Conservation (phyloP, 2,888 invertebrate genomes). For the Scrobipalpa atriplicella region DNA sequence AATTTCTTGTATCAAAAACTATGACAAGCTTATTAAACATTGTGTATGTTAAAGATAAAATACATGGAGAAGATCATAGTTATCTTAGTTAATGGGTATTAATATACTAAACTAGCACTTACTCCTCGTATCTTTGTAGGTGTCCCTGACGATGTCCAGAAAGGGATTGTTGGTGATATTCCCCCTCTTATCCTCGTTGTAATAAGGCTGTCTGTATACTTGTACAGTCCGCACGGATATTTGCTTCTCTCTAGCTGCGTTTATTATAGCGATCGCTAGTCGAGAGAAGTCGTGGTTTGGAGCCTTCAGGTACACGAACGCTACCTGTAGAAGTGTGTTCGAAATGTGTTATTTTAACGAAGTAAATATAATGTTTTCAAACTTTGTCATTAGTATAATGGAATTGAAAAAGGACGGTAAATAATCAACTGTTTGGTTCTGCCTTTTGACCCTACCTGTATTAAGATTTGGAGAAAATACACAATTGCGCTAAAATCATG, state of each 20-base stretch:
- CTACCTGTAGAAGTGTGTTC: constrained; percentile 82
- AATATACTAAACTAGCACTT: constrained; percentile 74
- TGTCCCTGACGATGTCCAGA: constrained; percentile 90
- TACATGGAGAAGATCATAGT: too few relatives aligned
- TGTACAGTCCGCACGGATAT: constrained; percentile 85
- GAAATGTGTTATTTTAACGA: not conserved
- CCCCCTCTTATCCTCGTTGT: constrained; percentile 85
- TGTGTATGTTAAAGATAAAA: too few relatives aligned
- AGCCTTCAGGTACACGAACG: constrained; percentile 92
- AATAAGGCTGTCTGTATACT: constrained; percentile 80
- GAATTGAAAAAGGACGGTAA: too few relatives aligned
- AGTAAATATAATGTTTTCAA: too few relatives aligned
- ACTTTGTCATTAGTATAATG: too few relatives aligned
- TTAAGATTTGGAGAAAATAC: too few relatives aligned
- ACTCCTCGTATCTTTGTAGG: constrained; percentile 95
- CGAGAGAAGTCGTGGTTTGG: constrained; percentile 88
- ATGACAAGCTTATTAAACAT: too few relatives aligned
- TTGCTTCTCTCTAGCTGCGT: constrained; percentile 87
- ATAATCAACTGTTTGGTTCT: too few relatives aligned
- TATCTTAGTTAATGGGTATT: too few relatives aligned
- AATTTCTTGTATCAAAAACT: too few relatives aligned
- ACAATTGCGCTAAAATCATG: too few relatives aligned
- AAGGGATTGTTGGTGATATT: constrained; percentile 94
- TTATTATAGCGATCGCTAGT: constrained; percentile 90
- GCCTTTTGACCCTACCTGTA: too few relatives aligned